Conservation (phyloP, 2,888 invertebrate species). For the Dryobotodes eremita region DNA sequence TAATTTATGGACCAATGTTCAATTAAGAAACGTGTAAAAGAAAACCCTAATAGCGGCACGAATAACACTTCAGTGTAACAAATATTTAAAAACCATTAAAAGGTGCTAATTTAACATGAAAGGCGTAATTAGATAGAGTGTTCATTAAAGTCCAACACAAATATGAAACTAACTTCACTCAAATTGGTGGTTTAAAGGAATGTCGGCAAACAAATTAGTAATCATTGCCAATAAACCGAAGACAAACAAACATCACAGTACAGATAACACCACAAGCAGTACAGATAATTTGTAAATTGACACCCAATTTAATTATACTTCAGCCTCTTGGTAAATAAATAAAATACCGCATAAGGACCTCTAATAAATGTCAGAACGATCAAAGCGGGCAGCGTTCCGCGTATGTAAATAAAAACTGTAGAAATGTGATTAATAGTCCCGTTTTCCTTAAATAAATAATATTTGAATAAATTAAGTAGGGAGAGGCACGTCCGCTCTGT, state of each 20-base stretch:
- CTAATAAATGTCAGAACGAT: slow-evolving; percentile 85
- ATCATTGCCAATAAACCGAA: slow-evolving; percentile 40
- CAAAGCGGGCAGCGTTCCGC: slow-evolving; percentile 85
- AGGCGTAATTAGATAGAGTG: slow-evolving; percentile 54
- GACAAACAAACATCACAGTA: slow-evolving; percentile 44
- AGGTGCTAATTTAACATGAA: slow-evolving; percentile 53
- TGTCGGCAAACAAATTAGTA: slow-evolving; percentile 38
- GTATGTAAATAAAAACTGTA: slow-evolving; percentile 88
- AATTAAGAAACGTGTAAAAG: slow-evolving; percentile 39
- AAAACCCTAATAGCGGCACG: slow-evolving; percentile 27
- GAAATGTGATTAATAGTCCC: slow-evolving; percentile 89
- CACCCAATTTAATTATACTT: slow-evolving; percentile 56
- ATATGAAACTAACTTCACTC: slow-evolving; percentile 24
- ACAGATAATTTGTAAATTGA: slow-evolving; percentile 62
- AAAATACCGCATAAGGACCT: slow-evolving; percentile 76
- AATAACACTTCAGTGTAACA: slow-evolving; percentile 50
- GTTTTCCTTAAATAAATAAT: slow-evolving; percentile 91
- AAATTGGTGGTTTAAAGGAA: slow-evolving; percentile 38
- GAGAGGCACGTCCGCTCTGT: slow-evolving; percentile 85
- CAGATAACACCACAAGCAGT: slow-evolving; percentile 52
- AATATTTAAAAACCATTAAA: slow-evolving; percentile 64
- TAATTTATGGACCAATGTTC: slow-evolving; percentile 20
- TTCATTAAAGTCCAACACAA: slow-evolving; percentile 51
- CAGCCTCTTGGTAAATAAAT: slow-evolving; percentile 69
- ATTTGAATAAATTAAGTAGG: slow-evolving; percentile 90